These are phyloP conservation scores for Cryptocephalus primarius DNA, from an alignment of 2,888 invertebrate species.

Conservation along the genomic window DNA sequence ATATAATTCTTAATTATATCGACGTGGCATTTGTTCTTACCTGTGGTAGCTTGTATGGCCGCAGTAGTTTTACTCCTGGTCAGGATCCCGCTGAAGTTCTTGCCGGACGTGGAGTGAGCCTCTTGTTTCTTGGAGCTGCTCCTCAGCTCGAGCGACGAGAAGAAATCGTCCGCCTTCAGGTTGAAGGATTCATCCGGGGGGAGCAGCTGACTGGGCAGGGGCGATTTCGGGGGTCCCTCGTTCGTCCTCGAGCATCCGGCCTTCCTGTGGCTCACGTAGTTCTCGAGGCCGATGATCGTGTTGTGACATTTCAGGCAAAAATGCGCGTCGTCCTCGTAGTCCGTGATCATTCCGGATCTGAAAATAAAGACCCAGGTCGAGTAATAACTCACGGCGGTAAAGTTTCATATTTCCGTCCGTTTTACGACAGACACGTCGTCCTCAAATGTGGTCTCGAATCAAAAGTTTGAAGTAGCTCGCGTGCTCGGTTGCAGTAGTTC, in stretches of 20 bases:
- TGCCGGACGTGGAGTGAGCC: constrained; percentile 36
- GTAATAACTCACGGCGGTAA: no score
- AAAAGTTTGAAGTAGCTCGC: constrained; percentile 13
- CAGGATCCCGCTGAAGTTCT: constrained; percentile 31
- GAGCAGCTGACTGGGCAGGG: constrained; percentile 27
- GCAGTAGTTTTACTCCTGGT: constrained; percentile 39
- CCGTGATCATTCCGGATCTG: constrained; percentile 41
- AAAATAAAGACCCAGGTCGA: no score
- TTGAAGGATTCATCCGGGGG: constrained; percentile 44
- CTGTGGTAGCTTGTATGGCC: constrained; percentile 20
- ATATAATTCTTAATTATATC: no score
- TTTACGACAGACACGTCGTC: constrained; percentile 5
- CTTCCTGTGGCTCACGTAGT: constrained; percentile 77
- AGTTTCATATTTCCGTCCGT: no score
- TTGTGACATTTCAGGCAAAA: constrained; percentile 78
- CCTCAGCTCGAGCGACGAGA: constrained; percentile 69
- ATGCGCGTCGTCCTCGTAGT: constrained; percentile 74
- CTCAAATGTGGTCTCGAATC: constrained; percentile 9
- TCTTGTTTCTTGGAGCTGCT: constrained; percentile 52
- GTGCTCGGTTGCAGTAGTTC: constrained; percentile 10
- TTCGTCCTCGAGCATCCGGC: constrained; percentile 47
- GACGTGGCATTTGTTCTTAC: no score
- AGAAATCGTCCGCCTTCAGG: constrained; percentile 75
- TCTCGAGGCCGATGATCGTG: constrained; percentile 74
- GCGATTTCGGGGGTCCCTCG: constrained; percentile 25